These are phyloP conservation scores for Chouioia cunea DNA, from an alignment of 2,888 invertebrate genomes.

Conservation along the genomic window DNA sequence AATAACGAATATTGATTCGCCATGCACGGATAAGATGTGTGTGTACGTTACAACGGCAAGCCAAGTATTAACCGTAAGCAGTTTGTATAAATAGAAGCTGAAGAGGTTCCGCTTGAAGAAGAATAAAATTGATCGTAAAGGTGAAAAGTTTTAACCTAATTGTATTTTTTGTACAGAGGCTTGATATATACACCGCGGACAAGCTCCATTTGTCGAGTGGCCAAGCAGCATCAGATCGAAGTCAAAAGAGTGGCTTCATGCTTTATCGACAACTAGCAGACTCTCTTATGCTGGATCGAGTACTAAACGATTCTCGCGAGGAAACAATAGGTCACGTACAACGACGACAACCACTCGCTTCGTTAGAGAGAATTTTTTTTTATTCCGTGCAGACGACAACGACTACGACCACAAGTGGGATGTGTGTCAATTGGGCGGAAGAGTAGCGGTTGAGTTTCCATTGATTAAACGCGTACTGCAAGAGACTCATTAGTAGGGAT, in stretches of 20 bases:
- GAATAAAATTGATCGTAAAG: constrained; percentile 33
- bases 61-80: constrained; percentile 25
- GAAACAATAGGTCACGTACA: not conserved
- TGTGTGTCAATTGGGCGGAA: too few species aligned
- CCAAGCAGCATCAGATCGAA: constrained; percentile 38
- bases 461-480: too few species aligned
- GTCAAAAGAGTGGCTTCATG: constrained; percentile 42
- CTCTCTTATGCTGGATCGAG: constrained; percentile 18
- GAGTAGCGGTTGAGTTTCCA: too few species aligned
- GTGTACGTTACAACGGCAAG: not conserved
- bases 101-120: not conserved
- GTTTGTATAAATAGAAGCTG: constrained; percentile 25
- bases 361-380: not conserved
- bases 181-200: too few species aligned
- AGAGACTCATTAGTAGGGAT: too few species aligned
- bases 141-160: constrained; percentile 48
- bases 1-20: too few species aligned
- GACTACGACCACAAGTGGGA: not conserved
- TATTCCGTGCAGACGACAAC: not conserved
- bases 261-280: constrained; percentile 43
- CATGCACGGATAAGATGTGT: too few species aligned
- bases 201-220: too few species aligned
- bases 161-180: constrained; percentile 10
- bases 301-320: constrained; percentile 34
- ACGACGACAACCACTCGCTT: too few species aligned